phyloP scores from a whole-genome alignment of 2,888 invertebrate genomes.

The Epinotia brunnichana region DNA sequence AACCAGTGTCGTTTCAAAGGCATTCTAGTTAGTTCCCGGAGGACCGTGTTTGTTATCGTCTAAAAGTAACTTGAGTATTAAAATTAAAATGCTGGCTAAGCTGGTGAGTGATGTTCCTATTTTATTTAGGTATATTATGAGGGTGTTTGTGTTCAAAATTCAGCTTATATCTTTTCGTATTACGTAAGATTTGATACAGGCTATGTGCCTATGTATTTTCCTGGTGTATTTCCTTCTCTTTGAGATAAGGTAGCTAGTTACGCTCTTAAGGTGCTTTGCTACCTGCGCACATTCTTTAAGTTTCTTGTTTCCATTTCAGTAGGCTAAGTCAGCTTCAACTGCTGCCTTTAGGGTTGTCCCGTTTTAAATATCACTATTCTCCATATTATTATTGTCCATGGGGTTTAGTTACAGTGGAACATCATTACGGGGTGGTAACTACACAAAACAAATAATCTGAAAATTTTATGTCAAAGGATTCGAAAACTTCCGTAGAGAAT shows the following conservation, averaged over 20 bases:
- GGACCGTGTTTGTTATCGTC: conserved; percentile 38
- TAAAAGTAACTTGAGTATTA: conserved; percentile 45
- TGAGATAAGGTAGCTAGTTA: background rate
- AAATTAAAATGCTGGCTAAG: conserved; percentile 69
- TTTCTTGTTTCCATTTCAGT: background rate
- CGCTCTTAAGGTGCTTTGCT: background rate
- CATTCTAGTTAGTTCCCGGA: conserved; percentile 53
- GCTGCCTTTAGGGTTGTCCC: background rate
- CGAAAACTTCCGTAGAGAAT: too few species aligned
- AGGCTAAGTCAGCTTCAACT: background rate
- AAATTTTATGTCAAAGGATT: too few species aligned
- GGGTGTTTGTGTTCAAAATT: too few species aligned
- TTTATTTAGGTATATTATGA: background rate
- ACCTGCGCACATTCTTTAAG: background rate
- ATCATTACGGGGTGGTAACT: background rate
- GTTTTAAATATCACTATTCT: background rate
- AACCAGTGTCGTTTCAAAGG: conserved; percentile 62
- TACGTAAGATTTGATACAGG: background rate
- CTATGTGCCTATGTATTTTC: background rate
- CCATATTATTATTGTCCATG: background rate
- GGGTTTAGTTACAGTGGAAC: background rate
- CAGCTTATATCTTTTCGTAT: too few species aligned
- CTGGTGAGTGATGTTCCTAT: conserved; percentile 64
- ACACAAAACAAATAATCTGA: too few species aligned
- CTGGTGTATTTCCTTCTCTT: background rate